phyloP scores from a whole-genome alignment of 1,140 invertebrate species.

The Drosophila varians region DNA sequence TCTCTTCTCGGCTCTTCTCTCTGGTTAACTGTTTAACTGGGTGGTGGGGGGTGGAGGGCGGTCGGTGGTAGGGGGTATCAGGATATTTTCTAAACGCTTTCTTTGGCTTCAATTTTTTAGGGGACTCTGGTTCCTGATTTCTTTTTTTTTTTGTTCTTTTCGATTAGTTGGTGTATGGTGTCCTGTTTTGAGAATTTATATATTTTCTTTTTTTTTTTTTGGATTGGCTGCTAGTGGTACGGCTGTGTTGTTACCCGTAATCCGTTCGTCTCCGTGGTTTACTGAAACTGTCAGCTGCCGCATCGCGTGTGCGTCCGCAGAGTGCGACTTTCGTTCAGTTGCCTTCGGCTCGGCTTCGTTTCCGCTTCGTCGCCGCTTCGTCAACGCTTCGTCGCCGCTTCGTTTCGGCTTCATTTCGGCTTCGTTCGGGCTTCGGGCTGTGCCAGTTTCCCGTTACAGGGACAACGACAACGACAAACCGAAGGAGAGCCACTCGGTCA shows the following conservation, averaged over 20 bases:
- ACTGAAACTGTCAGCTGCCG: conserved; percentile 83
- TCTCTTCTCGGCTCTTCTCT: neutral
- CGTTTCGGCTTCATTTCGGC: neutral
- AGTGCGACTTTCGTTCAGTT: conserved; percentile 81
- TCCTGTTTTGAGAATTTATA: neutral
- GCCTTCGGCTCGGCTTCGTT: conserved; percentile 32
- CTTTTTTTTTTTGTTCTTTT: neutral
- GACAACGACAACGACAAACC: conserved; percentile 4
- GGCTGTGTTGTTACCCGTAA: conserved; percentile 77
- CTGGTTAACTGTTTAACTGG: neutral
- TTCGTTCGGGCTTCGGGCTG: conserved; percentile 29
- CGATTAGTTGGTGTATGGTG: neutral
- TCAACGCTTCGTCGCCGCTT: neutral
- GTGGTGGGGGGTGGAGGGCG: no score
- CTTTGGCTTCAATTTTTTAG: neutral
- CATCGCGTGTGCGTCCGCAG: conserved; percentile 67
- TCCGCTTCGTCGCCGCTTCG: conserved; percentile 3
- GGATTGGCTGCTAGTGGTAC: conserved; percentile 7
- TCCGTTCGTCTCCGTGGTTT: conserved; percentile 83
- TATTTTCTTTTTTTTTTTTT: neutral
- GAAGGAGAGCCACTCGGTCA: conserved; percentile 59
- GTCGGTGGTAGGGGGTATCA: no score
- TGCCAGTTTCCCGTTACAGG: conserved; percentile 46
- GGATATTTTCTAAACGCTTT: neutral
- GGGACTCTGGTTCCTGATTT: neutral